A percentile compares a stretch with the other conserved stretches of the same genome.
These are phyloP conservation scores for Eristalis pertinax DNA, from an alignment of 2,888 invertebrate genomes.

Conservation along the genomic window DNA sequence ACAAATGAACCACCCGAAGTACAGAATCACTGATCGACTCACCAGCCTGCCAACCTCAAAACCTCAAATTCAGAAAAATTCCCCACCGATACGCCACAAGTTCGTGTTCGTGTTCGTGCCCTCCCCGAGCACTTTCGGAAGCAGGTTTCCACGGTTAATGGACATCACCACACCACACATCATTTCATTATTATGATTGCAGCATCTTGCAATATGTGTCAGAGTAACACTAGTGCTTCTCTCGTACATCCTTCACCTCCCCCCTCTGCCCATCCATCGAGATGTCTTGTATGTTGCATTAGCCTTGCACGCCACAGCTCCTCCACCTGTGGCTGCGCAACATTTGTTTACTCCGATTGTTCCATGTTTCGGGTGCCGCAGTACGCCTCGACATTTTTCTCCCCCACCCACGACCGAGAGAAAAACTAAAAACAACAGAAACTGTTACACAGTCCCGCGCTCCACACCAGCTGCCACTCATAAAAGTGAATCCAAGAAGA, in stretches of 20 bases:
- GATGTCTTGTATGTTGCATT: slow-evolving; percentile 12
- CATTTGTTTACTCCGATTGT: slow-evolving; percentile 65
- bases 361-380: slow-evolving; percentile 26
- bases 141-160: neutral
- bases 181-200: slow-evolving; percentile 43
- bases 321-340: slow-evolving; percentile 55
- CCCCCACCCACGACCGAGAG: neutral
- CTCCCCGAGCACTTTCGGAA: neutral
- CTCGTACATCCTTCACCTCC: slow-evolving; percentile 4
- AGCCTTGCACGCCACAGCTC: slow-evolving; percentile 59
- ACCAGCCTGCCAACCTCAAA: no score
- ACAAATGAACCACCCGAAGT: no score
- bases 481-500: slow-evolving; percentile 49
- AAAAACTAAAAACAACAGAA: slow-evolving; percentile 6
- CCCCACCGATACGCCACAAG: neutral
- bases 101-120: neutral
- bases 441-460: slow-evolving; percentile 57
- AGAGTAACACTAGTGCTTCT: slow-evolving; percentile 22
- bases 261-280: neutral
- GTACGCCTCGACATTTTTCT: slow-evolving; percentile 33
- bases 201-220: slow-evolving; percentile 67
- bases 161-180: neutral
- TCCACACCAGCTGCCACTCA: slow-evolving; percentile 41
- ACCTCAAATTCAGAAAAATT: neutral
- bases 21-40: no score